Evolutionary conservation across 2,113 vertebrate species (phyloP).

Genomic region (Zapus hudsonius): DNA sequence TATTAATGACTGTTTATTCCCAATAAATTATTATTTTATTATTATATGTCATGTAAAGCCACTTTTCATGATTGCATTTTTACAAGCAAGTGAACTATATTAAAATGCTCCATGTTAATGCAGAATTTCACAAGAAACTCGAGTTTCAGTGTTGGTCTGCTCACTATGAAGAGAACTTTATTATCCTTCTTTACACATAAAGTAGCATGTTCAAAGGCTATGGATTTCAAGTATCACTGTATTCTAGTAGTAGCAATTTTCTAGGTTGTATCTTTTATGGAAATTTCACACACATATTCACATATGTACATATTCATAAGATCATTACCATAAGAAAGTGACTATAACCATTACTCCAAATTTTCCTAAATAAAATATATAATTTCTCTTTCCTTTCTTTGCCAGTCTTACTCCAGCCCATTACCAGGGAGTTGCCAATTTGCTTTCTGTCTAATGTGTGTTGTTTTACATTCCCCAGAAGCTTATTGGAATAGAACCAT

Average conservation of each 20-base stretch:
- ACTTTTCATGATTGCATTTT: neutral
- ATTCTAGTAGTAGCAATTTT: no score
- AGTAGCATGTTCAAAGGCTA: conserved; percentile 15
- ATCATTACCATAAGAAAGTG: neutral
- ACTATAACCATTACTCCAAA: neutral
- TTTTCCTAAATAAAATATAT: neutral
- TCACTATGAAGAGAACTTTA: neutral
- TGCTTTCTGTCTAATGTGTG: neutral
- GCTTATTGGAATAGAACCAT: neutral
- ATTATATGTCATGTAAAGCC: neutral
- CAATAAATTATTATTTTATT: neutral
- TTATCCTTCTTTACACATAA: neutral
- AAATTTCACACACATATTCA: neutral
- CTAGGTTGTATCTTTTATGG: neutral
- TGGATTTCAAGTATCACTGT: no score
- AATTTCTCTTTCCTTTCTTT: neutral
- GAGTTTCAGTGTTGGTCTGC: neutral
- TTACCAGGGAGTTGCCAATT: neutral
- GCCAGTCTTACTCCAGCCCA: neutral
- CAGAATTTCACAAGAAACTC: neutral
- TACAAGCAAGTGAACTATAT: neutral
- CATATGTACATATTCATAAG: neutral
- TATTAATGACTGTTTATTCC: neutral
- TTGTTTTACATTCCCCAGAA: neutral
- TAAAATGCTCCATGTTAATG: neutral